phyloP scores from a whole-genome alignment of 2,113 vertebrate genomes.

The Salvator merianae region DNA sequence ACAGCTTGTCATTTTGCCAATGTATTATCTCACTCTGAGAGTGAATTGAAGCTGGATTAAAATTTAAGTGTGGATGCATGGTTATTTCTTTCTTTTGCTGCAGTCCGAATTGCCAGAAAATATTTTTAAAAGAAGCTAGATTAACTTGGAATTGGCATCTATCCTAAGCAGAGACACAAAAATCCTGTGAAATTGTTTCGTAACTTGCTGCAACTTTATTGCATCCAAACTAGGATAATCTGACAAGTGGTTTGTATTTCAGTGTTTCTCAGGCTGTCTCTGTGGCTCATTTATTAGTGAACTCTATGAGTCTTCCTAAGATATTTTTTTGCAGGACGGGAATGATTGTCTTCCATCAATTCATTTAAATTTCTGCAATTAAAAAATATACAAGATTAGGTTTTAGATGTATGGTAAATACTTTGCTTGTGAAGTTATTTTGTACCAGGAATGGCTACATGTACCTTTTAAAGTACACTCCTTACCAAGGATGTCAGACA shows the following conservation, averaged over 20 bases:
- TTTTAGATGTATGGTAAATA: background rate
- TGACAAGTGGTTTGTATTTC: background rate
- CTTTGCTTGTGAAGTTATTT: background rate
- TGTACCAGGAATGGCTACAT: background rate
- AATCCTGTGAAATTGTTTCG: background rate
- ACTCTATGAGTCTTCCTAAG: background rate
- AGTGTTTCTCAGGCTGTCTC: background rate
- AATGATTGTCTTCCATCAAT: background rate
- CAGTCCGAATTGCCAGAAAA: background rate
- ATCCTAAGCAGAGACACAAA: background rate
- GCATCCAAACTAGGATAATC: background rate
- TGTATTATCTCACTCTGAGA: too few species aligned
- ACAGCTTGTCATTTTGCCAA: too few species aligned
- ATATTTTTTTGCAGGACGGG: background rate
- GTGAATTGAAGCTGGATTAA: too few species aligned
- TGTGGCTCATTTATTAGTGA: background rate
- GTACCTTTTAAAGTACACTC: background rate
- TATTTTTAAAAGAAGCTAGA: background rate
- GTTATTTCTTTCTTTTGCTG: background rate
- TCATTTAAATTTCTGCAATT: background rate
- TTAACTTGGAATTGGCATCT: background rate
- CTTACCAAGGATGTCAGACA: background rate
- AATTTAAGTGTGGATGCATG: too few species aligned
- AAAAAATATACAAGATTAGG: background rate
- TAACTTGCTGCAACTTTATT: background rate